Evolutionary conservation across 2,888 invertebrate species (phyloP).

Genomic region (Patella ulyssiponensis): DNA sequence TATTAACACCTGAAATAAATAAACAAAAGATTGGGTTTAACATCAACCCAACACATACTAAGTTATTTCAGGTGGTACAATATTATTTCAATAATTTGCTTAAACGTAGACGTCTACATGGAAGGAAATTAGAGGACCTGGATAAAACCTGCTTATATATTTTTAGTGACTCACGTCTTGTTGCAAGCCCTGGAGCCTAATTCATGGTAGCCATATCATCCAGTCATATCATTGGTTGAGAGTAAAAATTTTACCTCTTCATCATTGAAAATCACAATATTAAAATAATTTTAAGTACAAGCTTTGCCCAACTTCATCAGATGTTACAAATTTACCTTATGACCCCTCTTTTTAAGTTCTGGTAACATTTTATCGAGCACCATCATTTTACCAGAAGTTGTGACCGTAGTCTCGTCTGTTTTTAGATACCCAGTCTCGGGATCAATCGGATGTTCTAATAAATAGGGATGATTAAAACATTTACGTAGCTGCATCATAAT

Average conservation of each 20-base stretch:
- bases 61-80: neutral
- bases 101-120: neutral
- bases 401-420: constrained; percentile 76
- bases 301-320: too few species aligned
- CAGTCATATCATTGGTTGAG: too few species aligned
- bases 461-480: constrained; percentile 80
- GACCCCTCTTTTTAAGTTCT: constrained; percentile 74
- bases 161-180: too few species aligned
- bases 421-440: constrained; percentile 56
- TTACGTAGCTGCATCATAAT: constrained; percentile 76
- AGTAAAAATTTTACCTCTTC: too few species aligned
- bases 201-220: too few species aligned
- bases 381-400: constrained; percentile 78
- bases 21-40: neutral
- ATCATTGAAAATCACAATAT: too few species aligned
- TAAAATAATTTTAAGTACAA: too few species aligned
- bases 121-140: too few species aligned
- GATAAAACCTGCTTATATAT: too few species aligned
- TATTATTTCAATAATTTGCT: constrained; percentile 1
- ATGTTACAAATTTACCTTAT: constrained; percentile 64
- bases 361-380: constrained; percentile 78
- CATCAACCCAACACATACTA: neutral
- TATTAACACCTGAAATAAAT: constrained; percentile 76
- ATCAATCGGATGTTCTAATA: constrained; percentile 77
- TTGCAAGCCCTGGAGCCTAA: too few species aligned